Evolutionary conservation across 2,888 invertebrate genomes (phyloP).

Genomic region (Hofmannophila pseudospretella): DNA sequence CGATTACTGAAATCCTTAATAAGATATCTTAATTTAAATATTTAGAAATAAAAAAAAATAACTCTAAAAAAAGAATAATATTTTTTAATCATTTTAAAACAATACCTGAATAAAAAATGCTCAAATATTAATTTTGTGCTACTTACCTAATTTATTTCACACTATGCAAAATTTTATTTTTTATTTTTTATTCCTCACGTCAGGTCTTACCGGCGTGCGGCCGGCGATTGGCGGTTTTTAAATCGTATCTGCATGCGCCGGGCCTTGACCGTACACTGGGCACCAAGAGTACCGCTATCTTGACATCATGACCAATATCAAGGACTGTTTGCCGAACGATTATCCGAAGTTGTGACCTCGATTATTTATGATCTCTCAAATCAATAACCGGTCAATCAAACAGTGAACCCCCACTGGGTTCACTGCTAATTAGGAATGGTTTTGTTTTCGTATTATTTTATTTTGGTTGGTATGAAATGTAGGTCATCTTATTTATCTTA

Average conservation of each 20-base stretch:
- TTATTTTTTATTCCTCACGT: slow-evolving; percentile 20
- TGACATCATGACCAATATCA: slow-evolving; percentile 54
- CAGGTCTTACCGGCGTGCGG: slow-evolving; percentile 27
- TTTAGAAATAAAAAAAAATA: no score
- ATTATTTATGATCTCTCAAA: background rate
- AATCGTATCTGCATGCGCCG: slow-evolving; percentile 27
- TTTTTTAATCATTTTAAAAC: no score
- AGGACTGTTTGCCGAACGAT: slow-evolving; percentile 6
- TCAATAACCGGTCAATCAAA: background rate
- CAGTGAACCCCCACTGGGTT: background rate
- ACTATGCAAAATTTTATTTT: background rate
- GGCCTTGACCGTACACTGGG: slow-evolving; percentile 57
- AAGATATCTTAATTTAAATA: no score
- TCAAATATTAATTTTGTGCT: no score
- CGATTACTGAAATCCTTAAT: no score
- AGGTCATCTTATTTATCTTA: no score
- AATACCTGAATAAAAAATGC: no score
- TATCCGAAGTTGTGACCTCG: background rate
- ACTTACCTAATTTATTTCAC: background rate
- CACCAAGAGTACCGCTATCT: slow-evolving; percentile 62
- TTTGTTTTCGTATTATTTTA: background rate
- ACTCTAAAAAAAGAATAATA: no score
- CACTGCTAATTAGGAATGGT: background rate
- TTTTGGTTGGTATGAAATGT: background rate
- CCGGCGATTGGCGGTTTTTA: slow-evolving; percentile 38